Base-by-base conservation (phyloP, 1,140 invertebrate species). In the Sesamia nonagrioides region DNA sequence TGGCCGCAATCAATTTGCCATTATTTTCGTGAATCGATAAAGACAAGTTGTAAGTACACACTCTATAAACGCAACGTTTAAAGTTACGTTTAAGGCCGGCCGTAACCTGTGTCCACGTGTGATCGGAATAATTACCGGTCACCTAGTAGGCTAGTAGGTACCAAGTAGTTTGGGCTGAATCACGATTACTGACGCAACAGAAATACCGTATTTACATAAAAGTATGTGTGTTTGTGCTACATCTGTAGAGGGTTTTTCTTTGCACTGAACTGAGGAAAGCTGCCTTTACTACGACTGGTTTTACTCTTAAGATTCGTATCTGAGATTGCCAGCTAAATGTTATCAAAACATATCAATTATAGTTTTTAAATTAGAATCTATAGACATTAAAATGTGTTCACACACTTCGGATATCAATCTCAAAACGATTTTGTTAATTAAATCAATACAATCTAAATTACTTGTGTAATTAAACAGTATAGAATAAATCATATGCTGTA, bases 31-130 rank as follows among this genome's bases (percentile, higher is more conserved):
- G 40, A 74, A 63, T 50, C 58, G 58, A 63, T 75, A 50, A 63
- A 75, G 73, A 61, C 73, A 75, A 63, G 58, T 63, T 45, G 58
- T 75, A 50, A 75, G 42, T 48, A 40, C 42, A 33, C 50, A 69
- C 66, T 42, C 66, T 48, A 69, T 69, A 69, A 48, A 48, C 66
- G 66, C 61, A 69, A 69, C 66, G 27, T 66, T 66, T 66, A 66
- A 88, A 90, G 85, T 81, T 84, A 80, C 87, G 90, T 88, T 86
- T 89, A 85, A 89, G 85, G 82, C 90, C 85, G 80, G 73, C 78
- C 84, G 87, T 92, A 91, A 91, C 91, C 79, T 84, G 85, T 86
- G 83, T 90, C 86, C 88, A 91, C 90, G 89, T 92, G 88, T 91
- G 88, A 83, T 87, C 84, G 76, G 91, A 94, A 94, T 92, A 92